Base-by-base conservation (phyloP, 2,797 vertebrate species). In the Falco rusticolus region DNA sequence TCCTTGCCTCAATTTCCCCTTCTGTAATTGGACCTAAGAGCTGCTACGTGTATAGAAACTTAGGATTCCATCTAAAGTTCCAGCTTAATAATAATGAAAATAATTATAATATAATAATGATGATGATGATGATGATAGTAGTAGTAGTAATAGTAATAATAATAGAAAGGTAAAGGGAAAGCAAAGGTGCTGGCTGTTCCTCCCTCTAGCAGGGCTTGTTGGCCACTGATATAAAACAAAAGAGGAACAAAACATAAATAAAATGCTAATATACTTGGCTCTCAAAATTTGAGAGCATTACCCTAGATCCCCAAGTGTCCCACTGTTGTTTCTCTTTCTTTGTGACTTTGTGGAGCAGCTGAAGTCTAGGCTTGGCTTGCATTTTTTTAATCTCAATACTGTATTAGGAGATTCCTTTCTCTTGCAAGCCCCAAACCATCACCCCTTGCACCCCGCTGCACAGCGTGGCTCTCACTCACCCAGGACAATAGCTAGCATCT, bases 401-500 rank as follows among this genome's bases (percentile, higher is more conserved):
- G 3, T 16, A 21, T 51, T 48, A 66, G 51, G 37, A 71, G 75
- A 37, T 76, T 66, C 74, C 54, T 75, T 81, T 37, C 43, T 82
- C 51, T 28, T 70, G 12, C 16, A 41, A 59, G 68, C 57, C 71
- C 81, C 68, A 80, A 53, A 39, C 15, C 64, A 68, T 21, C 28
- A 45, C 9, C 39, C 41, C 25, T 57, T 61, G 53, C 24, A 39
- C 13, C 21, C 45, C 33, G 29, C 14, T 16, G 66, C 39, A 5
- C 29, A 53, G 85, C 59, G 34, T 14, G 29, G 39, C 18, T 88
- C 92, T 90, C n/a, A 98, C 99, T 99, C 96, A 99, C 99, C 99
- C 17, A 99, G 98, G 81, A 99, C 99, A 48, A 99, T 99, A 89
- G 98, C 98, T 86, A 99, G 93, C 99, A 99, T 99, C 98, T 99